Evolutionary conservation across 2,113 vertebrate species (phyloP), one percentile per base, ranked within the genome.

Genomic region (Bujurquina vittata): DNA sequence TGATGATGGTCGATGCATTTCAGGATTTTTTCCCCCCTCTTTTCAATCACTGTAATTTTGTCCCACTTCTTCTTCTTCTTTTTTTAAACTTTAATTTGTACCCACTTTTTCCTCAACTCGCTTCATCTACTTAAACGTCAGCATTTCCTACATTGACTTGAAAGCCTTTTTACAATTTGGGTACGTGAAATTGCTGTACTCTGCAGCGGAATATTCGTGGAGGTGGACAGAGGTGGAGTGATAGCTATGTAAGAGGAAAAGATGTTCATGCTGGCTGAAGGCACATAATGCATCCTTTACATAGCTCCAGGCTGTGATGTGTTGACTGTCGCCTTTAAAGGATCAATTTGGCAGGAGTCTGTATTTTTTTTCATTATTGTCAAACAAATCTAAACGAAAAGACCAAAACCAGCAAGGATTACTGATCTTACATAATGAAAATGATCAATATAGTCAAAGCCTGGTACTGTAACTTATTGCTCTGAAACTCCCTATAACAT

Each of bases 1-100:
- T 14, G 76, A 40, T 52, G 56, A 49, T 49, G 73, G 40, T 72
- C n/a, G 29, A 12, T 75, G 86, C 76, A 67, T 90, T 88, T 79
- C 57, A 35, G 33, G 55, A 67, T 31, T 31, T 15, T 9, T 74
- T 26, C 37, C 29, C 43, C 37, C 43, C 37, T 17, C 12, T 65
- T 65, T 17, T 43, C 6, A 86, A 83, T 55, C 14, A 67, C 55
- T 75, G 29, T 57, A 56, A 86, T 84, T 86, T 72, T 46, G 15
- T 54, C 10, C 31, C 35, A 4, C 29, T 76, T 84, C 33, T 9
- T 17, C 22, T 35, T 81, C 62, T n/a, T 10, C 5, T 76, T 67
- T 15, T 26, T 26, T 26, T 26, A n/a, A n/a, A 40, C 26, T 59
- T 35, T 46, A 52, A 86, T 84, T 84, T 82, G 46, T 10, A 52